These are phyloP conservation scores for Enoplosus armatus DNA, from an alignment of 2,797 vertebrate genomes.

Conservation along the genomic window DNA sequence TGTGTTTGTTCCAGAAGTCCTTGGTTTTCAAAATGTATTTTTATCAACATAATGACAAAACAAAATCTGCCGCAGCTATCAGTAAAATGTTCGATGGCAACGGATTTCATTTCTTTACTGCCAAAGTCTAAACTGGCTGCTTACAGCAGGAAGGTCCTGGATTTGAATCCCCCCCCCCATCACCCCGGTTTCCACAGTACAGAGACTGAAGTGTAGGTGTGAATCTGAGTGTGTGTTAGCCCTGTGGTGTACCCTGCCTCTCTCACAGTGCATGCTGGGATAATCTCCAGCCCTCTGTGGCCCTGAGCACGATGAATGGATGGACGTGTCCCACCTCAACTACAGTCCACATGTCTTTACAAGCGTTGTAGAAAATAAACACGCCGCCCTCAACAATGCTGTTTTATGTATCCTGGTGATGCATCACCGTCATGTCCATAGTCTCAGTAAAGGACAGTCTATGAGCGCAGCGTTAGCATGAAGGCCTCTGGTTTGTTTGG, in stretches of 20 bases:
- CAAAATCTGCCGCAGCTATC: no score
- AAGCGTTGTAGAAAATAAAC: slow-evolving; percentile 3
- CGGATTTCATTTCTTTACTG: no score
- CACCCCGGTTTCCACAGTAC: neutral
- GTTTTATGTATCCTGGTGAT: neutral
- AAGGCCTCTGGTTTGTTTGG: slow-evolving; percentile 11
- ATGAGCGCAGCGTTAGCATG: slow-evolving; percentile 36
- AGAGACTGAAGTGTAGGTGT: neutral
- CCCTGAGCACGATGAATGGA: slow-evolving; percentile 2
- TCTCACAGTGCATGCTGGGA: slow-evolving; percentile 22
- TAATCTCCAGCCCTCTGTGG: neutral
- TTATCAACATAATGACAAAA: no score
- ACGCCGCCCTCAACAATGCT: neutral
- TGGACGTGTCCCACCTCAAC: slow-evolving; percentile 1
- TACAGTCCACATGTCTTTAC: neutral
- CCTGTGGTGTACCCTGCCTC: neutral
- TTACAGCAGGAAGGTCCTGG: no score
- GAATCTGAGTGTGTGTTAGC: neutral
- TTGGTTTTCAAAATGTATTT: no score
- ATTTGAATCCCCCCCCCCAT: no score
- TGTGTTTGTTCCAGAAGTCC: neutral
- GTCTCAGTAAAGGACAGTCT: neutral
- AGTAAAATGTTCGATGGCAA: no score
- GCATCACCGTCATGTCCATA: neutral
- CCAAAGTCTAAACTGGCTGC: no score